Conservation (phyloP, 2,113 vertebrate species). For the Myiozetetes cayanensis region DNA sequence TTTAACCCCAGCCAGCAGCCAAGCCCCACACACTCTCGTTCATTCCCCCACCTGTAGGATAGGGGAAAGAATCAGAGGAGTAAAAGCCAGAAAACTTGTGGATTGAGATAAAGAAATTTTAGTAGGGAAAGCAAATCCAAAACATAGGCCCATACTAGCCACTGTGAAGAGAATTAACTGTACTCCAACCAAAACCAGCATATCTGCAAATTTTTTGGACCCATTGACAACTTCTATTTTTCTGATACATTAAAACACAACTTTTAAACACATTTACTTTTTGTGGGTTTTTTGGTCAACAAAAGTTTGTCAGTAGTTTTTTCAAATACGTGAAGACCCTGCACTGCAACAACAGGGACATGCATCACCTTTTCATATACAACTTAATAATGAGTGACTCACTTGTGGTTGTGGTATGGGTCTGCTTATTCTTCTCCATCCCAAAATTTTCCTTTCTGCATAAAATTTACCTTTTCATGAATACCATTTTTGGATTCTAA, state of each 20-base stretch:
- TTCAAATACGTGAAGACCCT: background rate
- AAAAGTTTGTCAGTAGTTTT: background rate
- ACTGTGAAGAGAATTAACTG: background rate
- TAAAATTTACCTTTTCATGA: background rate
- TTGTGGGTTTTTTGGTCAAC: background rate
- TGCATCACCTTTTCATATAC: background rate
- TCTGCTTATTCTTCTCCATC: background rate
- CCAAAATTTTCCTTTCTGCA: background rate
- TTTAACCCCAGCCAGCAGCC: background rate
- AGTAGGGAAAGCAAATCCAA: background rate
- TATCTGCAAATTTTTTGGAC: background rate
- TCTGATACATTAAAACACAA: background rate
- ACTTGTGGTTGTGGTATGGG: background rate
- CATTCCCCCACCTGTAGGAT: background rate
- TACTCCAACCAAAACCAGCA: background rate
- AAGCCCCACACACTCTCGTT: accelerated
- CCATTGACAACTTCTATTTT: background rate
- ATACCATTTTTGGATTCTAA: background rate
- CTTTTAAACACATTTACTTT: background rate
- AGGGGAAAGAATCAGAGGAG: background rate
- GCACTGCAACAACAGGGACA: background rate
- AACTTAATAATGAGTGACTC: background rate
- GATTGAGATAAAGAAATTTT: background rate
- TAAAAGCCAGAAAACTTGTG: background rate
- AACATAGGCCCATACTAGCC: background rate